A percentile compares a stretch with the other conserved stretches of the same genome.
Conservation (phyloP, 1,140 invertebrate genomes). For the Cydia strobilella region DNA sequence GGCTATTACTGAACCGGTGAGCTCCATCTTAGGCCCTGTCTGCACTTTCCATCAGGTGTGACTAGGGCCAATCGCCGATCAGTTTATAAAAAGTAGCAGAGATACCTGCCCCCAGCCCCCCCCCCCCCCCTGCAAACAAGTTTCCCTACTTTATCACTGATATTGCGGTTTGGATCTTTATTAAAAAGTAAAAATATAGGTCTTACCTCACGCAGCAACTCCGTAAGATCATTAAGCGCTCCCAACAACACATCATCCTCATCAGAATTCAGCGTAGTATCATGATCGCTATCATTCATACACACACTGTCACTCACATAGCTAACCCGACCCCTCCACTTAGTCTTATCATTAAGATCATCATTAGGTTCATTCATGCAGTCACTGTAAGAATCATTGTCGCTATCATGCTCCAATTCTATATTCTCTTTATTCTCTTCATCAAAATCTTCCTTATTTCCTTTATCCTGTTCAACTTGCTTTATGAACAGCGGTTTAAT, state of each 20-base stretch:
- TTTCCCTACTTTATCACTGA: too few relatives aligned
- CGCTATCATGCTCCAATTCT: conserved; percentile 66
- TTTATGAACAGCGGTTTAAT: conserved; percentile 39
- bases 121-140: too few relatives aligned
- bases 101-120: too few relatives aligned
- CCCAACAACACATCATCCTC: conserved; percentile 60
- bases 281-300: conserved; percentile 52
- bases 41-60: too few relatives aligned
- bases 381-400: conserved; percentile 69
- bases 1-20: too few relatives aligned
- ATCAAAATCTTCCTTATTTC: conserved; percentile 45
- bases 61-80: too few relatives aligned
- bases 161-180: too few relatives aligned
- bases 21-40: too few relatives aligned
- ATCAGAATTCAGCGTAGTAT: conserved; percentile 52
- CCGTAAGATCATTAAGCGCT: conserved; percentile 63
- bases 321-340: conserved; percentile 59
- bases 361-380: conserved; percentile 57
- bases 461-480: too few relatives aligned
- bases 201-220: conserved; percentile 61
- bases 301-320: conserved; percentile 55
- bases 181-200: not conserved
- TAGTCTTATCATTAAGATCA: conserved; percentile 44
- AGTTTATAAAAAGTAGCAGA: too few relatives aligned
- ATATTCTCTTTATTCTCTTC: conserved; percentile 82